Conservation (phyloP, 1,140 invertebrate species). For the Camponotus pennsylvanicus region DNA sequence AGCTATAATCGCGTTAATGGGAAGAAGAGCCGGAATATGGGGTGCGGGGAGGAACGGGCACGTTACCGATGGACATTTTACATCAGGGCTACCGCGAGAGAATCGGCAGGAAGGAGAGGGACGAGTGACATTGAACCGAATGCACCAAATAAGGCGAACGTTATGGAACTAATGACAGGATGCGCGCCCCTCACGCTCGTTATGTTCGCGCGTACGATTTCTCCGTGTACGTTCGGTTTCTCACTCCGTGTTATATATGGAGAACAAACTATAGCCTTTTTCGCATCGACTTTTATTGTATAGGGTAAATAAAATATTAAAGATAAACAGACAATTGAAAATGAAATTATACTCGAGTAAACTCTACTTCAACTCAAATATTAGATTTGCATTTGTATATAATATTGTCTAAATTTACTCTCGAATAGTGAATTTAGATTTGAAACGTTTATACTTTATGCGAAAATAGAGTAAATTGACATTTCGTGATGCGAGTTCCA, state of each 20-base stretch:
- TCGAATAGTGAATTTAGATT: background rate
- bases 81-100: slow-evolving; percentile 37
- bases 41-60: background rate
- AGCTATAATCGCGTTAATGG: slow-evolving; percentile 66
- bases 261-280: background rate
- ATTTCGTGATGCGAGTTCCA: background rate
- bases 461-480: background rate
- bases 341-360: background rate
- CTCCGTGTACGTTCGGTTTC: slow-evolving; percentile 36
- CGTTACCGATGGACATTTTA: slow-evolving; percentile 9
- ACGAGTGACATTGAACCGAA: slow-evolving; percentile 85
- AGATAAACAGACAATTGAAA: background rate
- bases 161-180: slow-evolving; percentile 84
- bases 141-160: slow-evolving; percentile 81
- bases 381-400: background rate
- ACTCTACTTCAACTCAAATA: background rate
- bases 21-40: slow-evolving; percentile 40
- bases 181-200: slow-evolving; percentile 74
- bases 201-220: slow-evolving; percentile 56
- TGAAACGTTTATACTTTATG: background rate
- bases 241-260: slow-evolving; percentile 11
- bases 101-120: slow-evolving; percentile 74
- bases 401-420: background rate
- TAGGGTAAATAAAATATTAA: background rate
- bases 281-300: background rate